Evolutionary conservation across 1,140 invertebrate species (phyloP), one percentile per base, ranked within the genome.

Genomic region (Drosophila eugracilis): DNA sequence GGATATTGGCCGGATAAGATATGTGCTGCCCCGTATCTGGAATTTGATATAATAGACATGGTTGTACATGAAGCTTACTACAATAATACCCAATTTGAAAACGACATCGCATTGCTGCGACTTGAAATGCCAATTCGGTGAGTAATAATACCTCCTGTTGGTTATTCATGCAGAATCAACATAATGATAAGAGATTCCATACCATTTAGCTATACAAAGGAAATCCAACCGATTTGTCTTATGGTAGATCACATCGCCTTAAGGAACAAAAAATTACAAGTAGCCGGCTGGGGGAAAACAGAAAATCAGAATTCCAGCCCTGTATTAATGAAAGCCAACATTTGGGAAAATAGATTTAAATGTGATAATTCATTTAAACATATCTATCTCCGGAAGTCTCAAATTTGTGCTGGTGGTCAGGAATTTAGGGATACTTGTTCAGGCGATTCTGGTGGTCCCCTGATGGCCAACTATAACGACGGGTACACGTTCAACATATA

Each of bases 211-310:
- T 96, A 93, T 90, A 73, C 91, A 90, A 92, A 94, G 54, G 95
- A 93, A 53, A 94, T 98, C 3, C 93, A 94, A 81, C 96, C 97
- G 0, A 95, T 98, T 47, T 98, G 97, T 74, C 84, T 98, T 1
- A 96, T 96, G 0, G 67, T 79, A 2, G 67, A 91, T 5, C 79
- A 75, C 15, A 10, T 52, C 12, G 0, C 0, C 19, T 42, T 42
- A 6, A 3, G 10, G 5, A n/a, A 17, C 7, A 0, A 1, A 0
- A 2, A 0, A 1, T 24, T 96, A 36, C 93, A 93, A 54, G 95
- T 96, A 0, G 95, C 96, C 4, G 96, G 96, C n/a, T 97, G 96
- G 96, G 96, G 96, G 4, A 93, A 93, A 83, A 96, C 95, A 4
- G 95, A 95, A 85, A 92, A 75, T 21, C 91, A 90, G 74, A 92